Conservation (phyloP, 2,113 vertebrate species). For the Protobothrops flavoviridis region DNA sequence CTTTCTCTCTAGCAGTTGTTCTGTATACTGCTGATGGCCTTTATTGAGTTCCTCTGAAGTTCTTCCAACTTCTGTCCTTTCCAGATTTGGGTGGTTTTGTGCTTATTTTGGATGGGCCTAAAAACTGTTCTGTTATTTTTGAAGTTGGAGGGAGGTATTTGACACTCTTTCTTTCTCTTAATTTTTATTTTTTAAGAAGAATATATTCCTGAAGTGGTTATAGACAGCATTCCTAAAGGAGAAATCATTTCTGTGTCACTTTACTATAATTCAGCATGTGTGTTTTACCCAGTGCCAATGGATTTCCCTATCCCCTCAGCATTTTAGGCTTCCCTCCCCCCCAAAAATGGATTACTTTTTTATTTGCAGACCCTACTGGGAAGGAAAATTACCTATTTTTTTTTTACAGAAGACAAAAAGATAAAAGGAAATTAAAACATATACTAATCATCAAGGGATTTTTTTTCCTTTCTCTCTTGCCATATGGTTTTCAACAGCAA, state of each 20-base stretch:
- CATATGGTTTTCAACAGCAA: background rate
- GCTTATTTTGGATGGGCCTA: background rate
- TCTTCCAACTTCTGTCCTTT: background rate
- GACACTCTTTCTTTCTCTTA: constrained; percentile 1
- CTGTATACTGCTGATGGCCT: background rate
- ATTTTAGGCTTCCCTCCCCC: constrained; percentile 1
- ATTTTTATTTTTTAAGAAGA: constrained; percentile 21
- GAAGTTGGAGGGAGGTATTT: constrained; percentile 12
- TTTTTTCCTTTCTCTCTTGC: background rate
- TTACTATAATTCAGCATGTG: constrained; percentile 38
- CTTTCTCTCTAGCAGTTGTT: background rate
- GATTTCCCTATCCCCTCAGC: background rate
- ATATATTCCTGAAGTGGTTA: constrained; percentile 40
- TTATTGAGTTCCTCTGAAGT: background rate
- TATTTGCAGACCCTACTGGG: background rate
- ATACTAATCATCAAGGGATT: background rate
- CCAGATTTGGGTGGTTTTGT: background rate
- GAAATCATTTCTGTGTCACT: constrained; percentile 29
- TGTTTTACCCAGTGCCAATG: background rate
- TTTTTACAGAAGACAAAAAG: constrained; percentile 27
- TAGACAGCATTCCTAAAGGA: constrained; percentile 36
- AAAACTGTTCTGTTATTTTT: constrained; percentile 22
- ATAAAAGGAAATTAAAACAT: background rate
- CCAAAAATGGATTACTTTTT: constrained; percentile 18
- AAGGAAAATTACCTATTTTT: constrained; percentile 27